A percentile compares a stretch with the other conserved stretches of the same genome.
Conservation (phyloP, 1,140 invertebrate genomes). For the Musca domestica region DNA sequence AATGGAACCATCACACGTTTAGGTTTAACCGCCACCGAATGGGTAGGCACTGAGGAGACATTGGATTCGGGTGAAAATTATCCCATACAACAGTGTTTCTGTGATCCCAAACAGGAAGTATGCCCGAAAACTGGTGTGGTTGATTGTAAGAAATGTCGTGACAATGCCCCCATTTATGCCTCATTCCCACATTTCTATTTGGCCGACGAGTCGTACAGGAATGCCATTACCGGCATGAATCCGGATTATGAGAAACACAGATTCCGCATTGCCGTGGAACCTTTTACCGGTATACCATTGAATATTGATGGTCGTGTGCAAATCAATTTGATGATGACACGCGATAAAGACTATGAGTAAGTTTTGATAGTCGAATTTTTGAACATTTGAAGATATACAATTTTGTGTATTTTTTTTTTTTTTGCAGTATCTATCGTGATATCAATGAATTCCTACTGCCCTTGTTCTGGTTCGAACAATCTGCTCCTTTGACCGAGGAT, state of each 20-base stretch:
- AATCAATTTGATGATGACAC: constrained; percentile 68
- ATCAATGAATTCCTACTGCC: constrained; percentile 61
- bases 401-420: background rate
- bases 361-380: constrained; percentile 32
- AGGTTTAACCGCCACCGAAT: constrained; percentile 62
- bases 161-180: constrained; percentile 74
- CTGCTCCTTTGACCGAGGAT: constrained; percentile 60
- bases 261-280: constrained; percentile 70
- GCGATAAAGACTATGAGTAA: constrained; percentile 60
- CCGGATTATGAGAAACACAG: constrained; percentile 69
- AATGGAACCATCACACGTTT: constrained; percentile 35
- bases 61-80: constrained; percentile 71
- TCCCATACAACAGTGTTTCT: constrained; percentile 61
- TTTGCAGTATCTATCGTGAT: constrained; percentile 57
- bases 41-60: constrained; percentile 59
- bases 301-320: constrained; percentile 68
- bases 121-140: constrained; percentile 59
- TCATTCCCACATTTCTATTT: constrained; percentile 86
- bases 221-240: constrained; percentile 67
- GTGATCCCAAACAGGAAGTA: constrained; percentile 49
- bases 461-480: constrained; percentile 74
- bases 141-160: constrained; percentile 69
- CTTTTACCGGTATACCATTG: constrained; percentile 68
- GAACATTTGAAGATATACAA: background rate
- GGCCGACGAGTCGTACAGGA: constrained; percentile 66